A percentile compares a stretch with the other conserved stretches of the same genome.
phyloP scores from a whole-genome alignment of 2,888 invertebrate species.

The Ptychoptera albimana region DNA sequence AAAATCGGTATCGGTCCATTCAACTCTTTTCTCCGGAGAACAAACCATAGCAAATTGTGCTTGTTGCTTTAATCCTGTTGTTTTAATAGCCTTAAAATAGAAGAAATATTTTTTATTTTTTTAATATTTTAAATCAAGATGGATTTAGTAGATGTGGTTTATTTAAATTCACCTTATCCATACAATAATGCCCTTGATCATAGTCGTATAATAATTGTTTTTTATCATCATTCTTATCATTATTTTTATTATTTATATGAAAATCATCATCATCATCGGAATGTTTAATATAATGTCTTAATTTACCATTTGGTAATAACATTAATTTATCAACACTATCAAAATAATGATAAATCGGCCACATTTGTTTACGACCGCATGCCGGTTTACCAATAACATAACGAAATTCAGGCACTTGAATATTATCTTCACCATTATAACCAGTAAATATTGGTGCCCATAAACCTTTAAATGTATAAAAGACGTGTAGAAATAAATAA shows the following conservation, averaged over 20 bases:
- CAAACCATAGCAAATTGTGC: constrained; percentile 60
- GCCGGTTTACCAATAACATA: constrained; percentile 49
- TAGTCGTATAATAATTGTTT: constrained; percentile 51
- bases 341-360: constrained; percentile 43
- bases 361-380: constrained; percentile 51
- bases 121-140: not conserved
- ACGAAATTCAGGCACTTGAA: constrained; percentile 37
- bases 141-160: not conserved
- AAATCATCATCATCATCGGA: constrained; percentile 30
- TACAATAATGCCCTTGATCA: constrained; percentile 58
- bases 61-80: constrained; percentile 27
- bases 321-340: constrained; percentile 37
- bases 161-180: constrained; percentile 48
- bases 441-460: constrained; percentile 49
- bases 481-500: constrained; percentile 7
- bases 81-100: constrained; percentile 20
- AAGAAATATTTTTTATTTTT: not conserved
- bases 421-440: constrained; percentile 40
- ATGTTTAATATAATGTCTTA: constrained; percentile 57
- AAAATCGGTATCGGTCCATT: constrained; percentile 58
- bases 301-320: constrained; percentile 49
- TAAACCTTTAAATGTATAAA: constrained; percentile 24
- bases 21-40: constrained; percentile 49
- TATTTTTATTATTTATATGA: constrained; percentile 7
- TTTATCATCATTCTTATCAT: constrained; percentile 28